Base-by-base conservation (phyloP, 1,140 invertebrate genomes). In the Druon quercuslanigerum region DNA sequence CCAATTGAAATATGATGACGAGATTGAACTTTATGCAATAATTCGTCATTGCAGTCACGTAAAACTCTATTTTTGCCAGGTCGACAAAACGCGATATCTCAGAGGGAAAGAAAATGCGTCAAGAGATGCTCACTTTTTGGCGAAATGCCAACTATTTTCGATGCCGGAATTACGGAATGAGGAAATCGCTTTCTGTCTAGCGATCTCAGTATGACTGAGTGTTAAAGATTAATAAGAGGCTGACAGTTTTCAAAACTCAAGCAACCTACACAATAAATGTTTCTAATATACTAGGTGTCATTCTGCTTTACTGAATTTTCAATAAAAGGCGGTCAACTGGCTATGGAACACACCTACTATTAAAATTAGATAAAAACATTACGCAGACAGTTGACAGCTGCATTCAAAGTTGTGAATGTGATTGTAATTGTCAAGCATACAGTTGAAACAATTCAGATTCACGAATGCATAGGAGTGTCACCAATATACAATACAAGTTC, bases 31-130 rank as follows among this genome's bases (percentile, higher is more conserved):
- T 66, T 66, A 40, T 66, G 60, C 25, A 66, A 66, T 66, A 66
- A 66, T 66, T 46, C 60, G 60, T 66, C 60, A 66, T 66, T 33
- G 14, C 20, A 66, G 60, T 66, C 60, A 66, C 60, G 60, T 66
- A 66, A 66, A 66, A 33, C 60, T 25, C 60, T 66, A 66, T 66
- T 66, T 66, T 66, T 66, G 60, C 60, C 60, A 66, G 60, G 60
- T 66, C 25, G 60, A 75, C 74, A 70, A 52, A 82, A 75, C 73
- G 75, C 76, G 79, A 81, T 84, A 82, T 84, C 78, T 84, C 81
- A 84, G 78, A 72, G 72, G 72, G 78, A 84, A 82, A 82, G 79
- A 82, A 82, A 81, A 78, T 84, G 78, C 83, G 79, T 82, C 74
- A 78, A 81, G 79, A 77, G 71, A 75, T 84, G 79, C 82, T 82